These are phyloP conservation scores for Botia almorhae DNA, from an alignment of 2,797 vertebrate genomes.

Conservation along the genomic window DNA sequence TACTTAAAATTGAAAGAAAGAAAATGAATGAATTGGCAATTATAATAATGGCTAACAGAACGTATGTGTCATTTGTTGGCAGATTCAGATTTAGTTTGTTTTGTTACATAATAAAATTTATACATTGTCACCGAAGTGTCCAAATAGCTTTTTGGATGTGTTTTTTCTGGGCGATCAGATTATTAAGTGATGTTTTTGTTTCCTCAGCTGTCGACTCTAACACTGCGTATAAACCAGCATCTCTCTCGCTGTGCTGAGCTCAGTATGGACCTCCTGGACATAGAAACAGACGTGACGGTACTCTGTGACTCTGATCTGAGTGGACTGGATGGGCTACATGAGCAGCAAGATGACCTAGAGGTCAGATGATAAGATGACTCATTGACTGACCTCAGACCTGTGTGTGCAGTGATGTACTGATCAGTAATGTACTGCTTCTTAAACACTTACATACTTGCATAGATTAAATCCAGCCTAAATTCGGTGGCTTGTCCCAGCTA, in stretches of 20 bases:
- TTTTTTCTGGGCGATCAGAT: not conserved
- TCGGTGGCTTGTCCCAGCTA: too few relatives aligned
- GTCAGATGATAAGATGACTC: conserved; percentile 61
- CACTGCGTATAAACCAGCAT: conserved; percentile 60
- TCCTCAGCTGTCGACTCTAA: conserved; percentile 58
- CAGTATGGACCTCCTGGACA: conserved; percentile 64
- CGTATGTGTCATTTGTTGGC: not conserved
- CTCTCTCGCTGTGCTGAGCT: conserved; percentile 63
- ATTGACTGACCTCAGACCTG: not conserved
- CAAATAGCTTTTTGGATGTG: not conserved
- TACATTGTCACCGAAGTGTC: not conserved
- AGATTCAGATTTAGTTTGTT: not conserved
- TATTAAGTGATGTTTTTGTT: not conserved
- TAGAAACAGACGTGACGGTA: conserved; percentile 66
- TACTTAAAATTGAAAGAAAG: too few relatives aligned
- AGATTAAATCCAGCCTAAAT: too few relatives aligned
- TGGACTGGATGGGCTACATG: conserved; percentile 67
- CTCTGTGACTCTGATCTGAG: conserved; percentile 70
- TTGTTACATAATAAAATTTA: not conserved
- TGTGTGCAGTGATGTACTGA: too few relatives aligned
- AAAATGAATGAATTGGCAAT: too few relatives aligned
- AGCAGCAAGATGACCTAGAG: conserved; percentile 74
- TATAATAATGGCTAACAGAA: not conserved
- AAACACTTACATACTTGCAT: too few relatives aligned
- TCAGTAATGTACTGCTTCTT: too few relatives aligned